phyloP scores from a whole-genome alignment of 2,113 vertebrate genomes.

The Ceratotherium simum region DNA sequence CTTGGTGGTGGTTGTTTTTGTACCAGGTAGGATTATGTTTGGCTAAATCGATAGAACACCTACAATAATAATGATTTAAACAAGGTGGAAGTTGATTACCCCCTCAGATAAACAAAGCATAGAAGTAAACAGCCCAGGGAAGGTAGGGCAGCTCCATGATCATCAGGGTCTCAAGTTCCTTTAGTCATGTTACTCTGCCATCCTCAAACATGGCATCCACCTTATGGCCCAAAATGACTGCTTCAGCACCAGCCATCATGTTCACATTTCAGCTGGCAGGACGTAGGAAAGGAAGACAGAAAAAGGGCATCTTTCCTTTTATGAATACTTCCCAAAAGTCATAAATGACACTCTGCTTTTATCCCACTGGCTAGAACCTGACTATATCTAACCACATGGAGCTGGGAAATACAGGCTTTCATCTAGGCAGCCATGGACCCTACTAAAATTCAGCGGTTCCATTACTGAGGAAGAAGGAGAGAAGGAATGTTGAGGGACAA shows the following conservation, averaged over 20 bases:
- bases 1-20: background rate
- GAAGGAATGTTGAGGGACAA: background rate
- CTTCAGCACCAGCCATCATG: background rate
- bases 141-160: background rate
- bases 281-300: background rate
- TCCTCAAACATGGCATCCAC: background rate
- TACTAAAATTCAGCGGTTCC: background rate
- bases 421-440: background rate
- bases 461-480: background rate
- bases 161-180: background rate
- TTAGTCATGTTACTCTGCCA: background rate
- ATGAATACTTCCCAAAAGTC: background rate
- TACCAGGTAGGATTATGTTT: background rate
- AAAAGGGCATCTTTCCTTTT: background rate
- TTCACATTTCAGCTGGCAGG: background rate
- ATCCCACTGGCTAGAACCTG: background rate
- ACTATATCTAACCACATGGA: background rate
- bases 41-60: background rate
- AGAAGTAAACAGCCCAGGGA: background rate
- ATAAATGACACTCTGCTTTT: background rate
- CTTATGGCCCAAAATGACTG: background rate
- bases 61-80: background rate
- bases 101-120: background rate
- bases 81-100: background rate
- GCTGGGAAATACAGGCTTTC: background rate